These are phyloP conservation scores for Cydia amplana DNA, from an alignment of 1,140 invertebrate genomes.

Conservation along the genomic window DNA sequence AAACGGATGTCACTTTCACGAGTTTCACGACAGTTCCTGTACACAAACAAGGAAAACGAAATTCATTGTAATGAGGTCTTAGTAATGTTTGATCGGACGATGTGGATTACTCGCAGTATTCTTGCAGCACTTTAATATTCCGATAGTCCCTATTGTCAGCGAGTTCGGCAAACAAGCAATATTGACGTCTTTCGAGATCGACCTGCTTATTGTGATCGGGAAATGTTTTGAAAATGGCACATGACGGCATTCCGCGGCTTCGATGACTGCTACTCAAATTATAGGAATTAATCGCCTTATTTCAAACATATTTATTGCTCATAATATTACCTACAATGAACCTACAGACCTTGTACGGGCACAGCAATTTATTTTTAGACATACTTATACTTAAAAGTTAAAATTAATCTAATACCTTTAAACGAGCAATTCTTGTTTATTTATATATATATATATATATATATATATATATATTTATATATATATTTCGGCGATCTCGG, in stretches of 20 bases:
- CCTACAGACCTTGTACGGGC: no score
- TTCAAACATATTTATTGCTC: no score
- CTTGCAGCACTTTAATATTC: constrained; percentile 13
- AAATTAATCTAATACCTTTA: no score
- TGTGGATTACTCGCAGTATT: constrained; percentile 4
- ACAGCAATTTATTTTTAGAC: no score
- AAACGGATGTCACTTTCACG: no score
- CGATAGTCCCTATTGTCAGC: constrained; percentile 1
- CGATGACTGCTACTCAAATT: background rate
- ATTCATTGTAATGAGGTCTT: background rate
- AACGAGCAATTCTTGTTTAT: no score
- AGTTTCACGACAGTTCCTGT: no score
- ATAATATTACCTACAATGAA: no score
- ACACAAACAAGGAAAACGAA: background rate
- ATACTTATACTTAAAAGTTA: no score
- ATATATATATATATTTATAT: no score
- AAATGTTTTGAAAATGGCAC: constrained; percentile 10
- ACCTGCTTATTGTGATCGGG: constrained; percentile 18
- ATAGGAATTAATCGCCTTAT: background rate
- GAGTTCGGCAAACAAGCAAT: constrained; percentile 18
- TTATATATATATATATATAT: no score
- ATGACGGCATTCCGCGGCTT: background rate
- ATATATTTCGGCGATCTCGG: no score
- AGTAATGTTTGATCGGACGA: constrained; percentile 1
- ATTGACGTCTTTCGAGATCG: constrained; percentile 7